phyloP scores from a whole-genome alignment of 2,888 invertebrate species.

The Papilio protenor region DNA sequence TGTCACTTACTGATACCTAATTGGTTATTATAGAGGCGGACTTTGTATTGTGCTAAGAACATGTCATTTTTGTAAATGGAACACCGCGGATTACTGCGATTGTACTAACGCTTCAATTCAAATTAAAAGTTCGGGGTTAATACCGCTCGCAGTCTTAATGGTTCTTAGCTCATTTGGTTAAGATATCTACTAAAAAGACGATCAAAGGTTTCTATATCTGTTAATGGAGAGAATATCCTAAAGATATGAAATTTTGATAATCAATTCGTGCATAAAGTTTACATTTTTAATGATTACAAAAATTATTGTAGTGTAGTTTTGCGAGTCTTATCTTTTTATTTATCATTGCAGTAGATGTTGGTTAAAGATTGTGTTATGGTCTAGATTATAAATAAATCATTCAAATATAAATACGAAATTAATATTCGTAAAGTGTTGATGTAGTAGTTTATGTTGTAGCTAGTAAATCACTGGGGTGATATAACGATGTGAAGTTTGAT shows the following conservation, averaged over 20 bases:
- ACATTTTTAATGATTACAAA: neutral
- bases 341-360: neutral
- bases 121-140: neutral
- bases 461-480: constrained; percentile 12
- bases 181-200: too few relatives aligned
- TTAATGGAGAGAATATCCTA: neutral
- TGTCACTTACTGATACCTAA: too few relatives aligned
- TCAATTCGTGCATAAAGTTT: neutral
- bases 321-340: neutral
- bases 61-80: too few relatives aligned
- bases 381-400: neutral
- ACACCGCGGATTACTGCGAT: too few relatives aligned
- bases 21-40: too few relatives aligned
- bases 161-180: too few relatives aligned
- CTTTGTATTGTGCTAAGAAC: too few relatives aligned
- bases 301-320: neutral
- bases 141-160: too few relatives aligned
- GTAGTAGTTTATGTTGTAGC: neutral
- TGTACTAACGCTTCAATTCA: neutral
- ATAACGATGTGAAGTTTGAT: constrained; percentile 17
- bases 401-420: neutral
- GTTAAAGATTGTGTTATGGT: neutral
- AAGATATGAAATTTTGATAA: neutral
- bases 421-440: neutral
- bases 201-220: too few relatives aligned